Base-by-base conservation (phyloP, 2,888 invertebrate genomes). In the Agrochola litura region DNA sequence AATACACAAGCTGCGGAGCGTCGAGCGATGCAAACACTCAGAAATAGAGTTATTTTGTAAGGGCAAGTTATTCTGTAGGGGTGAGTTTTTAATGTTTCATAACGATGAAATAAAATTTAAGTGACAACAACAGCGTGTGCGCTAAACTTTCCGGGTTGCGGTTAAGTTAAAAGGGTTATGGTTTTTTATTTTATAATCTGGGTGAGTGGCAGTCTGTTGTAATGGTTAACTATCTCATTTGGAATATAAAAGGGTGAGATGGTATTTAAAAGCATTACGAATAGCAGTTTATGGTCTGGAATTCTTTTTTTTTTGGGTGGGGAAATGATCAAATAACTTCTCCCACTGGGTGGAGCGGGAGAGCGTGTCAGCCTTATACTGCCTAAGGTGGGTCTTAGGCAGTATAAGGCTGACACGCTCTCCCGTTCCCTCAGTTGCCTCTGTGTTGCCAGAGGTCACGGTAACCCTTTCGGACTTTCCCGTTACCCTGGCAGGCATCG, bases 31-130 rank as follows among this genome's bases (percentile, higher is more conserved):
- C 65, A 71, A 71, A 81, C 86, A 82, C 67, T 75, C 70, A 70
- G 12, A 41, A 81, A 86, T 88, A 85, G 75, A 84, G 85, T 86
- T 84, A 82, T 88, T 87, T 77, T 71, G 64, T 71, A 63, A 52
- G 64, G 14, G 63, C 60, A 68, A 79, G 66, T 71, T 77, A 81
- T 87, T 85, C 75, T 67, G 73, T 72, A 66, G 46, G 63, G 25
- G 46, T 52, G 73, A 81, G 65, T 73, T 80, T 82, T 80, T 80
- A 79, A 84, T 80, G 78, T 76, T 81, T 74, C 81, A 77, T 82
- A 77, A 79, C 79, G 63, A 83, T 76, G 64, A 66, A 84, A 78
- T 88, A 81, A 87, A 81, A 83, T 81, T 71, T 78, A 76, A 88
- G 77, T 77, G 80, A 87, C 73, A 82, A 74, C 69, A 76, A 65